Conservation (phyloP, 2,113 vertebrate species). For the Nestor notabilis region DNA sequence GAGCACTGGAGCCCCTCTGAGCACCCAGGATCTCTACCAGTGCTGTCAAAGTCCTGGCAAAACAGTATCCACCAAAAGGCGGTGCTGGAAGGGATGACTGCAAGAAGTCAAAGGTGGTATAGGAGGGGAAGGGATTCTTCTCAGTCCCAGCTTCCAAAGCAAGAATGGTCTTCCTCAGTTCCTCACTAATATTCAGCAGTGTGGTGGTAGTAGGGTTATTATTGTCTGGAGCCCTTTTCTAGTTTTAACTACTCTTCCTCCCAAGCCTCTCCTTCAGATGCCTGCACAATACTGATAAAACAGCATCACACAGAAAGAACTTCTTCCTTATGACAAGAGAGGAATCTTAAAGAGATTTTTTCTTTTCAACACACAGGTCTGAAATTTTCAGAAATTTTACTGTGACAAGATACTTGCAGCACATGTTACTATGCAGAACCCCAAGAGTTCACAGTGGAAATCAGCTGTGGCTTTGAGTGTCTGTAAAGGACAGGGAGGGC, state of each 20-base stretch:
- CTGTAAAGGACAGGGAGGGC: background rate
- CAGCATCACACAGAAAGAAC: background rate
- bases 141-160: background rate
- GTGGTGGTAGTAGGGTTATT: background rate
- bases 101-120: accelerated
- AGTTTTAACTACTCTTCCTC: background rate
- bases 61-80: background rate
- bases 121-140: background rate
- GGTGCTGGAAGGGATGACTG: background rate
- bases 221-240: background rate
- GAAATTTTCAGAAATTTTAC: background rate
- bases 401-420: background rate
- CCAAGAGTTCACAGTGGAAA: accelerated
- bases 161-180: background rate
- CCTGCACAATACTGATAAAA: background rate
- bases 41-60: accelerated
- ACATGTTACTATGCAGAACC: accelerated
- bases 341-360: background rate
- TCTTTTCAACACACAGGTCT: accelerated
- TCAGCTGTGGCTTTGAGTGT: background rate
- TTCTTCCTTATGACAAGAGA: background rate
- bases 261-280: background rate
- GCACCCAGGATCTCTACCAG: accelerated
- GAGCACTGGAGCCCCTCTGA: no score
- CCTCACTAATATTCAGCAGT: background rate